Evolutionary conservation across 2,888 invertebrate species (phyloP), one percentile per base, ranked within the genome.

Genomic region (Orthonychiurus folsomi): DNA sequence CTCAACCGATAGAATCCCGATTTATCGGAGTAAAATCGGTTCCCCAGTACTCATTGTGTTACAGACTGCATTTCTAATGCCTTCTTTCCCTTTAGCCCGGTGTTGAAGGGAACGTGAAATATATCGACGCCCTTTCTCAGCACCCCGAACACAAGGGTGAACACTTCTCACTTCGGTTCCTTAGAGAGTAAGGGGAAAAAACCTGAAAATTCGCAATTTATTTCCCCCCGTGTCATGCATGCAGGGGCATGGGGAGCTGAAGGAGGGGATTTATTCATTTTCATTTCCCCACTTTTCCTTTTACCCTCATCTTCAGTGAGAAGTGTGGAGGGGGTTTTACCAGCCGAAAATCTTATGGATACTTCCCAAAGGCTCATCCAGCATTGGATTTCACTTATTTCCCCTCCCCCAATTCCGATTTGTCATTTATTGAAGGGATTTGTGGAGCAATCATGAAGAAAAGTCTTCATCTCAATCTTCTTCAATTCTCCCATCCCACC

Each of bases 381-480:
- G 59, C 57, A 60, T 58, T 66, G 60, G 58, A 60, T 64, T 21
- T 25, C 21, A 24, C 55, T 55, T 24, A 55, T 55, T 55, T 12
- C 25, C 25, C 67, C 65, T 65, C 65, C 62, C 67, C 61, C 65
- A 64, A 59, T 63, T 64, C 66, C 68, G 64, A 69, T 70, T 69
- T 70, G 70, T 70, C 70, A 69, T 68, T 67, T 69, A 69, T 69
- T 69, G 69, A 69, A 69, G 65, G 70, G 70, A 70, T 70, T 70
- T 70, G 67, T 66, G 65, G 63, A 59, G 64, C 64, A 69, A 69
- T 69, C 66, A 64, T 65, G 65, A 60, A 64, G 64, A 63, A 63
- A 66, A 65, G 65, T 65, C 65, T 62, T 60, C 56, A n/a, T n/a
- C n/a, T n/a, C n/a, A n/a, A n/a, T n/a, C n/a, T n/a, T n/a, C n/a